A percentile compares a stretch with the other conserved stretches of the same genome.
Conservation (phyloP, 2,113 vertebrate genomes). For the Brienomyrus brachyistius region DNA sequence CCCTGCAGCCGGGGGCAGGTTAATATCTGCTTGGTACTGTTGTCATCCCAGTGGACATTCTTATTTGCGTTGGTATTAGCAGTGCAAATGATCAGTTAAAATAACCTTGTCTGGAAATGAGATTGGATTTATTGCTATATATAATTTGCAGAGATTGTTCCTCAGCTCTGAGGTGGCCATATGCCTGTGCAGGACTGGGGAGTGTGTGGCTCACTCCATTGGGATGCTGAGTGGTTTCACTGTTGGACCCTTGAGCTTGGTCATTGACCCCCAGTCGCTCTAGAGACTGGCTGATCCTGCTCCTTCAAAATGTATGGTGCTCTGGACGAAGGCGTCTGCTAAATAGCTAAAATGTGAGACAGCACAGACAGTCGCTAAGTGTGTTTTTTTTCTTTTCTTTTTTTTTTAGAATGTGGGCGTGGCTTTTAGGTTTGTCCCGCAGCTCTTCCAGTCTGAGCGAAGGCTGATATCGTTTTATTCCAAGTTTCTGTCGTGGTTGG, state of each 20-base stretch:
- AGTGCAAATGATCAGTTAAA: neutral
- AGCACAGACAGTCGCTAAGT: neutral
- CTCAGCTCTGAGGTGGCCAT: neutral
- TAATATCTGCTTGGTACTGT: neutral
- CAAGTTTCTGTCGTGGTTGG: neutral
- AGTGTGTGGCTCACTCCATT: neutral
- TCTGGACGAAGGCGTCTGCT: neutral
- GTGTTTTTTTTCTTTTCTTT: neutral
- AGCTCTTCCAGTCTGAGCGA: neutral
- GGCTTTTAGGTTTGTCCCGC: neutral
- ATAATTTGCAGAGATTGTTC: neutral
- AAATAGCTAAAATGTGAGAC: neutral
- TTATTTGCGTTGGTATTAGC: neutral
- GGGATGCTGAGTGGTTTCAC: neutral
- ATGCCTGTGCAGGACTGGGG: neutral
- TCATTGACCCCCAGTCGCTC: neutral
- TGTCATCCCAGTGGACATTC: neutral
- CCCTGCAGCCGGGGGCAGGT: neutral
- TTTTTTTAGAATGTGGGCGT: neutral
- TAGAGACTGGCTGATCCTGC: neutral
- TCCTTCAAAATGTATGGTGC: neutral
- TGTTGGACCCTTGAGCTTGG: neutral
- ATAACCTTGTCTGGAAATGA: neutral
- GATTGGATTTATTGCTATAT: neutral
- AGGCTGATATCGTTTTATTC: neutral